Evolutionary conservation across 1,140 invertebrate genomes (phyloP).

Genomic region (Ridgeia piscesae): DNA sequence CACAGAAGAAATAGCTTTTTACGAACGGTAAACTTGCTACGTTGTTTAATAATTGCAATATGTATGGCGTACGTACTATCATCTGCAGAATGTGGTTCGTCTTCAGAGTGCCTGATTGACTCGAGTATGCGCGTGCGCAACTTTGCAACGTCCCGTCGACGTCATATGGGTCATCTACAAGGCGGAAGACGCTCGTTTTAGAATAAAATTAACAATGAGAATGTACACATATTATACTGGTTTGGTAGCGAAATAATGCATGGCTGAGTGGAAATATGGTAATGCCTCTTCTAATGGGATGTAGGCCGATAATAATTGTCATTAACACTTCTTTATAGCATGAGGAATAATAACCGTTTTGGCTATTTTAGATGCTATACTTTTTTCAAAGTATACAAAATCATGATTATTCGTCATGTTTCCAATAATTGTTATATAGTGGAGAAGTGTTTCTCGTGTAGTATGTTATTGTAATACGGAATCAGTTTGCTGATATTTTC

Average conservation of each 20-base stretch:
- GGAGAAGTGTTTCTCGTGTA: neutral
- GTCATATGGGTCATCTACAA: neutral
- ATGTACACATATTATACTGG: neutral
- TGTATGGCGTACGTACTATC: neutral
- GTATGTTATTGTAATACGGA: too few species aligned
- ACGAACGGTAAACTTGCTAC: too few species aligned
- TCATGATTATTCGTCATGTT: neutral
- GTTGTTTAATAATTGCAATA: too few species aligned
- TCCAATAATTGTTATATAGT: neutral
- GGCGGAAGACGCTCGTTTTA: neutral
- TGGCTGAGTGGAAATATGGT: neutral
- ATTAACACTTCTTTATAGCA: neutral
- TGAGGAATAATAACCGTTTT: neutral
- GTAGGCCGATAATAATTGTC: too few species aligned
- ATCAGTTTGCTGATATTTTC: too few species aligned
- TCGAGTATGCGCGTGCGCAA: neutral
- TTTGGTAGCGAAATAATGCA: neutral
- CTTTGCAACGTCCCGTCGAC: neutral
- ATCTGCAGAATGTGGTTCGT: neutral
- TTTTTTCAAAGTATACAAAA: neutral
- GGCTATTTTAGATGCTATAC: neutral
- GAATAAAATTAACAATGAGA: neutral
- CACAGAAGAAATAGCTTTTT: too few species aligned
- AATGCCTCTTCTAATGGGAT: too few species aligned
- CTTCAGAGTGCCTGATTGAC: neutral